Evolutionary conservation across 2,113 vertebrate genomes (phyloP).

Genomic region (Platichthys stellatus): DNA sequence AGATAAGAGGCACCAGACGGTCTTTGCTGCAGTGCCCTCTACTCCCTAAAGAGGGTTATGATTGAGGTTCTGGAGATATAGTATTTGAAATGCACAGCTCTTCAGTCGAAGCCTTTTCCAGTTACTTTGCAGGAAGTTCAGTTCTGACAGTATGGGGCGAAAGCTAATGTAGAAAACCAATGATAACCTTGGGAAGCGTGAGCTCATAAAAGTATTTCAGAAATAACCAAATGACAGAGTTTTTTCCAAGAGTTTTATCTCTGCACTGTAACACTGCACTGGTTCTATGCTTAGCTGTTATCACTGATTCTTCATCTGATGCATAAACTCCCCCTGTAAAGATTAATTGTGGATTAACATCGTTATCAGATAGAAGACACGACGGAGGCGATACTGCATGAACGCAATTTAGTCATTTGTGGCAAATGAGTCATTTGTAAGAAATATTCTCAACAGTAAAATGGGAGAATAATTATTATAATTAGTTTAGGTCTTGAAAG

Average conservation of each 20-base stretch:
- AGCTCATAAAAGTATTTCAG: too few relatives aligned
- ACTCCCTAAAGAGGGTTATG: constrained; percentile 1
- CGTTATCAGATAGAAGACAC: background rate
- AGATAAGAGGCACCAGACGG: background rate
- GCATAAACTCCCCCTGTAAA: background rate
- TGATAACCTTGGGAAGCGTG: background rate
- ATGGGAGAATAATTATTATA: background rate
- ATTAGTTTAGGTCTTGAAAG: constrained; percentile 8
- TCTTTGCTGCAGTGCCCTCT: constrained; percentile 5
- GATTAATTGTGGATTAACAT: constrained; percentile 5
- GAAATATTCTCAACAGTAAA: background rate
- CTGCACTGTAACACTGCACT: background rate
- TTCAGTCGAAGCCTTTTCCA: background rate
- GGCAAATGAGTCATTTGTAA: background rate
- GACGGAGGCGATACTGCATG: background rate
- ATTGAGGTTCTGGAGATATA: constrained; percentile 1
- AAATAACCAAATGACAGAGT: background rate
- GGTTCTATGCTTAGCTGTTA: constrained; percentile 11
- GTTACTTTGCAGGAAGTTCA: background rate
- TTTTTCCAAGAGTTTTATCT: background rate
- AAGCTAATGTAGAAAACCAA: background rate
- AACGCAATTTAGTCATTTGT: constrained; percentile 5
- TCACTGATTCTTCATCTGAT: constrained; percentile 13
- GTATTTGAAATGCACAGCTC: constrained; percentile 3
- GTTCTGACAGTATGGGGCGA: background rate